Conservation (phyloP, 53 echinoderm and acorn worm species). For the Holothuria leucospilota region DNA sequence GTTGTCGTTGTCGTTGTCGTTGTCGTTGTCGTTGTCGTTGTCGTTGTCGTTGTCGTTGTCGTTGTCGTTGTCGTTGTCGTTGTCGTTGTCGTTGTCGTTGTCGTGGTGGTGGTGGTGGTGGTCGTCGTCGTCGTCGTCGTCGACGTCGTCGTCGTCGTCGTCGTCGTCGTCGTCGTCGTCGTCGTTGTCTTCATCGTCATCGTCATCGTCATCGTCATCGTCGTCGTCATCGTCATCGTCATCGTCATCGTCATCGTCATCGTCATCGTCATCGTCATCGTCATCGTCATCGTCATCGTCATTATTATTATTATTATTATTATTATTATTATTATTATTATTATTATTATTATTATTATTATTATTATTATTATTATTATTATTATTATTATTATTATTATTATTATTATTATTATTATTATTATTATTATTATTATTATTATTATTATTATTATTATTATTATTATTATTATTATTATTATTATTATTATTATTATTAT, state of each 20-base stretch:
- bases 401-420: no score
- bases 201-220: background rate
- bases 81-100: background rate
- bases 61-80: background rate
- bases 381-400: no score
- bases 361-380: slow-evolving; percentile 16
- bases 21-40: background rate
- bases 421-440: no score
- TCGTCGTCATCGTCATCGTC: slow-evolving; percentile 10
- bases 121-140: slow-evolving; percentile 4
- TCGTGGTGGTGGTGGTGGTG: background rate
- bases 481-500: no score
- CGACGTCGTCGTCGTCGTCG: background rate
- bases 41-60: background rate
- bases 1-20: background rate
- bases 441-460: no score
- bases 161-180: background rate
- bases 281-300: background rate
- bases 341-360: slow-evolving; percentile 34
- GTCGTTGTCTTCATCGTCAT: no score
- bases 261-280: background rate
- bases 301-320: slow-evolving; percentile 32
- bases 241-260: slow-evolving; percentile 2
- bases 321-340: slow-evolving; percentile 37
- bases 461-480: no score